These are phyloP conservation scores for Pharmacophagus antenor DNA, from an alignment of 2,888 invertebrate species.

Conservation along the genomic window DNA sequence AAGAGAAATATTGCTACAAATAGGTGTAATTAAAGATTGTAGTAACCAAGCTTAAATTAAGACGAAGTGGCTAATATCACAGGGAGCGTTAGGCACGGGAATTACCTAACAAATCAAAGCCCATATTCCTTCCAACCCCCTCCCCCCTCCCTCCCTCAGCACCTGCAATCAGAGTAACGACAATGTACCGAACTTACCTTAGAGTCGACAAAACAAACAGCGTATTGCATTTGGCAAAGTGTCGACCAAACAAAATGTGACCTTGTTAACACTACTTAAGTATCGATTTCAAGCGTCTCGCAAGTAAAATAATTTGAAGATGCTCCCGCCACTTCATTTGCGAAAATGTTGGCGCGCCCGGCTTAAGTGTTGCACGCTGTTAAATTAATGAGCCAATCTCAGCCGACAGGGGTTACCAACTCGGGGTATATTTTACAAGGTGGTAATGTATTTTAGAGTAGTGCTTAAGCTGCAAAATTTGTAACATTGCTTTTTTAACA, in stretches of 20 bases:
- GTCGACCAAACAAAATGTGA: constrained; percentile 20
- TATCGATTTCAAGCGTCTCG: constrained; percentile 2
- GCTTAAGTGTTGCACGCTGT: constrained; percentile 79
- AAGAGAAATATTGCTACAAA: too few relatives aligned
- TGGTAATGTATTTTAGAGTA: constrained; percentile 58
- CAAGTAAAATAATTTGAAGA: constrained; percentile 42
- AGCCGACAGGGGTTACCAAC: constrained; percentile 57
- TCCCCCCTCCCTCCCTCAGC: constrained; percentile 34
- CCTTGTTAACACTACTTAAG: constrained; percentile 29
- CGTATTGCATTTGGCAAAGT: constrained; percentile 28
- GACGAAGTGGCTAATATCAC: constrained; percentile 43
- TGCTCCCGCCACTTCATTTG: constrained; percentile 74
- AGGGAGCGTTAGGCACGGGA: constrained; percentile 49
- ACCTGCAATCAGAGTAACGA: constrained; percentile 60
- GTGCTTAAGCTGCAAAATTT: constrained; percentile 40
- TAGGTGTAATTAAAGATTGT: constrained; percentile 4
- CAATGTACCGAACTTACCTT: constrained; percentile 58
- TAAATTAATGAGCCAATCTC: constrained; percentile 81
- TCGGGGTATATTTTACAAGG: constrained; percentile 76
- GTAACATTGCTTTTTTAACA: constrained; percentile 17
- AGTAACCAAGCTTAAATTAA: constrained; percentile 44
- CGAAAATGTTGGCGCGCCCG: constrained; percentile 74
- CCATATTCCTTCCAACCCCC: constrained; percentile 35
- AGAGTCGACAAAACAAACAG: constrained; percentile 37
- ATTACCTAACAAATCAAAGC: constrained; percentile 68